A percentile compares a stretch with the other conserved stretches of the same genome.
Conservation (phyloP, 2,113 vertebrate species). For the Ceyx melanurus region DNA sequence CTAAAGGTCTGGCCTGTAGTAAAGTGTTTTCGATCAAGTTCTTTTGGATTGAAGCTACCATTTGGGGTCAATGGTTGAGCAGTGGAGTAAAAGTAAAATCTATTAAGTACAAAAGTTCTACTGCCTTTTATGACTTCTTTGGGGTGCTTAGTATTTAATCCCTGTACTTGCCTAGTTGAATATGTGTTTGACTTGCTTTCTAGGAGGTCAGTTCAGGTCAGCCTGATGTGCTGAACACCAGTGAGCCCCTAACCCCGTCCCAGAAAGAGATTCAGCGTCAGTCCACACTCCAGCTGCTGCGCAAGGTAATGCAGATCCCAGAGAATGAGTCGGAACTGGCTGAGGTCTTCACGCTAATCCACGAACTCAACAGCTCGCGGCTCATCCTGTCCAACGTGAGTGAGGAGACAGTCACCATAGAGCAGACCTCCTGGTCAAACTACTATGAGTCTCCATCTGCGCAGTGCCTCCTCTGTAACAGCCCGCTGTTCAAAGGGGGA, state of each 20-base stretch:
- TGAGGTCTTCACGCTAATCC: constrained; percentile 88
- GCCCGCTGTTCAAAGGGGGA: constrained; percentile 89
- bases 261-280: constrained; percentile 91
- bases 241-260: constrained; percentile 76
- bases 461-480: constrained; percentile 90
- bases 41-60: background rate
- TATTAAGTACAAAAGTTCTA: background rate
- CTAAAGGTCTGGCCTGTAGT: background rate
- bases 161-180: background rate
- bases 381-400: constrained; percentile 84
- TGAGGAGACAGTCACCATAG: constrained; percentile 81
- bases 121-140: background rate
- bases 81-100: background rate
- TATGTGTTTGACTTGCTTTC: background rate
- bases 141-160: background rate
- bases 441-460: constrained; percentile 89
- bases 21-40: background rate
- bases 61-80: background rate
- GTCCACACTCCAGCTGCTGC: constrained; percentile 89
- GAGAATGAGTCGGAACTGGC: constrained; percentile 91
- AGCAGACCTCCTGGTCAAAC: constrained; percentile 91
- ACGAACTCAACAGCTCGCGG: constrained; percentile 89
- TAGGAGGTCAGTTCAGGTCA: constrained; percentile 71
- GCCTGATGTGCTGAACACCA: constrained; percentile 75
- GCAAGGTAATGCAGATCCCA: constrained; percentile 87